These are phyloP conservation scores for Aeoliscus strigatus DNA, from an alignment of 2,797 vertebrate genomes.

Conservation along the genomic window DNA sequence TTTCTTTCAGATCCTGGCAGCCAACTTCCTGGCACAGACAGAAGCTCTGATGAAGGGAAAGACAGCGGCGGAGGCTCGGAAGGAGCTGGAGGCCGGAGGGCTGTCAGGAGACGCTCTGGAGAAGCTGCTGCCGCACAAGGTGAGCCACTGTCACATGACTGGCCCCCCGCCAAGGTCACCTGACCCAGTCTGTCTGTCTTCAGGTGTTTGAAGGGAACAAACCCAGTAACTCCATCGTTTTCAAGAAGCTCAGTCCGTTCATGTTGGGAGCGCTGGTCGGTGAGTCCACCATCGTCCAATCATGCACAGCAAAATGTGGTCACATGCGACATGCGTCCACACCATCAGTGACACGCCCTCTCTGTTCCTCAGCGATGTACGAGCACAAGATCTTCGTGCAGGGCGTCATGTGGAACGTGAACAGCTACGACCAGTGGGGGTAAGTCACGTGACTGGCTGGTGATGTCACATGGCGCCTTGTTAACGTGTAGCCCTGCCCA, in stretches of 20 bases:
- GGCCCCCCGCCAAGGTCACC: no score
- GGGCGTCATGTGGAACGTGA: conserved; percentile 92
- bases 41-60: conserved; percentile 97
- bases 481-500: accelerated
- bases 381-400: conserved; percentile 99
- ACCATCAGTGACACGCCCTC: no score
- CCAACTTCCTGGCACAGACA: conserved; percentile 94
- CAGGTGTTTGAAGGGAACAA: conserved; percentile 94
- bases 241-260: conserved; percentile 88
- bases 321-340: no score
- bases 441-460: conserved; percentile 72
- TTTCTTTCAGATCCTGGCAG: conserved; percentile 81
- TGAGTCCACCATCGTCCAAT: no score
- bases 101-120: conserved; percentile 77
- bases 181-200: no score
- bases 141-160: no score
- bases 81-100: conserved; percentile 81
- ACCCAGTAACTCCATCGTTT: conserved; percentile 91
- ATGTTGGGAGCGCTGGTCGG: conserved; percentile 87
- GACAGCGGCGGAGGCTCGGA: conserved; percentile 79
- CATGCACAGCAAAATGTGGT: no score
- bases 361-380: conserved; percentile 83
- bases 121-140: conserved; percentile 92
- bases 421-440: conserved; percentile 99
- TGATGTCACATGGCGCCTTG: no score